A percentile compares a stretch with the other conserved stretches of the same genome.
phyloP scores from a whole-genome alignment of 2,888 invertebrate species.

The Metalampra italica region DNA sequence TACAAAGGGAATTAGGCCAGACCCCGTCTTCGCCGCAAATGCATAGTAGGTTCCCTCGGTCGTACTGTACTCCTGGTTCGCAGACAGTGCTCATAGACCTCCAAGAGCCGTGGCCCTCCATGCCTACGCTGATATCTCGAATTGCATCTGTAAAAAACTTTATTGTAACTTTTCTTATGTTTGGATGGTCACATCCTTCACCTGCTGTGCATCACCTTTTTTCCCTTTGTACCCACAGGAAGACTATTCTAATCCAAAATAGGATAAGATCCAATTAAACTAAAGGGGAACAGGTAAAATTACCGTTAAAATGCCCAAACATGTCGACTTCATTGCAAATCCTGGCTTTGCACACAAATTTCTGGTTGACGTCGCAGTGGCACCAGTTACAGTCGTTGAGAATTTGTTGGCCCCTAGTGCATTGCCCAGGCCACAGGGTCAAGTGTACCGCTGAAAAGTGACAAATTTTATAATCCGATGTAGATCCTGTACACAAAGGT shows the following conservation, averaged over 20 bases:
- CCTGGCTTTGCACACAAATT: constrained; percentile 44
- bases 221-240: too few relatives aligned
- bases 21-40: constrained; percentile 53
- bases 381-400: constrained; percentile 70
- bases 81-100: constrained; percentile 38
- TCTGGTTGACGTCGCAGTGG: constrained; percentile 26
- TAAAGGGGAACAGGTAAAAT: too few relatives aligned
- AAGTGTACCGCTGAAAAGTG: constrained; percentile 32
- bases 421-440: constrained; percentile 36
- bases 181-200: too few relatives aligned
- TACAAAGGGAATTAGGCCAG: constrained; percentile 64
- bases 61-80: constrained; percentile 49
- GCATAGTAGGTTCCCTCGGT: constrained; percentile 41
- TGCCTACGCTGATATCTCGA: constrained; percentile 50
- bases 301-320: constrained; percentile 70
- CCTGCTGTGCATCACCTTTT: too few relatives aligned
- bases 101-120: constrained; percentile 63
- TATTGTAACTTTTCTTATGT: too few relatives aligned
- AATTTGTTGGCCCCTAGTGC: constrained; percentile 21
- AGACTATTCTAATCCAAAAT: too few relatives aligned
- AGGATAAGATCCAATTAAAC: too few relatives aligned
- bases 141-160: constrained; percentile 46
- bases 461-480: not conserved
- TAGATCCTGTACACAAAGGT: too few relatives aligned
- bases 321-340: constrained; percentile 47